phyloP scores from a whole-genome alignment of 2,797 vertebrate species.

The Crocidura indochinensis region DNA sequence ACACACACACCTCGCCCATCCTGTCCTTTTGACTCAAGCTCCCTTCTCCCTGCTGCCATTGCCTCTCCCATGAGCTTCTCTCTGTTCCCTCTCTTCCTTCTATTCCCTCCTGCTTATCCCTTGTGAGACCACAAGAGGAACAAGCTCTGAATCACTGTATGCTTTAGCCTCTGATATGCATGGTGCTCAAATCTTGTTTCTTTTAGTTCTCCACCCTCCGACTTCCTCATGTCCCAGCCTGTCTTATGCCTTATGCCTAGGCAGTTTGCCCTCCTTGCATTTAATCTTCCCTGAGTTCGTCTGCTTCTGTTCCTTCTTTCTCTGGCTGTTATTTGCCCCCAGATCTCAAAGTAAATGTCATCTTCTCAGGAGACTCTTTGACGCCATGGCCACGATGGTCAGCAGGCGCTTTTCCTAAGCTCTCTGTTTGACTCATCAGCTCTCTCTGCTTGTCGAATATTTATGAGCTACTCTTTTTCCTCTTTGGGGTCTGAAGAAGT shows the following conservation, averaged over 20 bases:
- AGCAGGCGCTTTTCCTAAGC: background rate
- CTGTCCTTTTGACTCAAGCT: background rate
- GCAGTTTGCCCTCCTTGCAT: too few species aligned
- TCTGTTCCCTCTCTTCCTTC: background rate
- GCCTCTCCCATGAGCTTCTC: background rate
- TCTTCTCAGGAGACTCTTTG: background rate
- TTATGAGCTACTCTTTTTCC: background rate
- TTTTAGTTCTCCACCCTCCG: background rate
- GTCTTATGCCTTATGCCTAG: background rate
- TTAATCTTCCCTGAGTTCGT: background rate
- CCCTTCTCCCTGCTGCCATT: background rate
- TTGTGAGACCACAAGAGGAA: background rate
- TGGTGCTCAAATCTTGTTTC: too few species aligned
- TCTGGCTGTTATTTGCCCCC: background rate
- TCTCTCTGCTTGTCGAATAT: background rate
- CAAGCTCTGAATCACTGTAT: background rate
- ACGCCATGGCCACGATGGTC: background rate
- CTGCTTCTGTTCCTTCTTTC: background rate
- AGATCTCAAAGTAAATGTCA: background rate
- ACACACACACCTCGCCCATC: background rate
- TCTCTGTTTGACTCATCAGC: background rate
- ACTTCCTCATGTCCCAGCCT: background rate
- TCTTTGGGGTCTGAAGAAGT: background rate
- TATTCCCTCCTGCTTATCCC: background rate
- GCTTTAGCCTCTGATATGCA: background rate